Percentiles rank a stretch among this genome's conserved stretches.
These are phyloP conservation scores for Glaucopsyche alexis DNA, from an alignment of 2,888 invertebrate genomes.

Conservation along the genomic window DNA sequence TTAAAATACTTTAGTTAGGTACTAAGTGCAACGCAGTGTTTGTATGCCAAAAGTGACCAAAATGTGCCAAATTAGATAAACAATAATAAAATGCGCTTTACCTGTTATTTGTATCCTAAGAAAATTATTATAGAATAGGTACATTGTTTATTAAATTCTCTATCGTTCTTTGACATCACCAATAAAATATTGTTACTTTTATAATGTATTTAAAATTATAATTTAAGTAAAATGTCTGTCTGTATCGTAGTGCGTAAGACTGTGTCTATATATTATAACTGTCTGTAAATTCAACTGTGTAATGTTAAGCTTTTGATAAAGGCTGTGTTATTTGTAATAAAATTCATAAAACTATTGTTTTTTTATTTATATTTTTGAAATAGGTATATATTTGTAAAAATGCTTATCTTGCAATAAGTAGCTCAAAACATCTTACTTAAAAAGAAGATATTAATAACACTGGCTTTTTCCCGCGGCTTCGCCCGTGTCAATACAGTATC, in stretches of 20 bases:
- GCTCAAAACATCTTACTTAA: too few species aligned
- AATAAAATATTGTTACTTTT: background rate
- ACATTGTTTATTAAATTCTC: background rate
- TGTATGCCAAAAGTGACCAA: conserved; percentile 12
- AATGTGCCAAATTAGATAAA: conserved; percentile 1
- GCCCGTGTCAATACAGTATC: too few species aligned
- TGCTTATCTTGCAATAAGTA: too few species aligned
- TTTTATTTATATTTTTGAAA: background rate
- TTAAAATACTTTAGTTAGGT: too few species aligned
- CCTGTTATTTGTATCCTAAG: background rate
- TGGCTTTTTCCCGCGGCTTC: too few species aligned
- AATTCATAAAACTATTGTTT: background rate
- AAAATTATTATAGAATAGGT: background rate
- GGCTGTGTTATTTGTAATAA: conserved; percentile 23
- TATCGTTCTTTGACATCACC: background rate
- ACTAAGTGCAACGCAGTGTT: too few species aligned
- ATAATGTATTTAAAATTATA: background rate
- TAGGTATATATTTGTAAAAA: too few species aligned
- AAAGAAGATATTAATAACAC: too few species aligned
- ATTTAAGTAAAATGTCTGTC: background rate
- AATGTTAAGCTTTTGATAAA: conserved; percentile 18
- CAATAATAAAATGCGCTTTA: background rate
- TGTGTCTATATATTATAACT: background rate
- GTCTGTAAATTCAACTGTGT: background rate
- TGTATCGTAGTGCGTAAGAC: conserved; percentile 19